A percentile compares a stretch with the other conserved stretches of the same genome.
phyloP scores from a whole-genome alignment of 2,888 invertebrate species.

The Mythimna vitellina region DNA sequence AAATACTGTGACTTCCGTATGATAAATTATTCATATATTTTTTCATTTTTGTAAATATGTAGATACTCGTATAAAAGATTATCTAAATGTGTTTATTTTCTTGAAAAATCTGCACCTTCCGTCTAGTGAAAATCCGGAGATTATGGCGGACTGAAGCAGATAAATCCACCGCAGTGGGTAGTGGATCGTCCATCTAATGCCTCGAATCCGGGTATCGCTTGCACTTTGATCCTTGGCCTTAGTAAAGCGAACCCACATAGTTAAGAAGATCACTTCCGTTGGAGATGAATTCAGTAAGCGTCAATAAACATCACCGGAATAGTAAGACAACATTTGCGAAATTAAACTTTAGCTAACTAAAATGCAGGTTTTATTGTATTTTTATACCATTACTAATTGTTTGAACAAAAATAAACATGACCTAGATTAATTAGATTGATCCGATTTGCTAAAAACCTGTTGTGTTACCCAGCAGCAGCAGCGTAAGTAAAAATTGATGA shows the following conservation, averaged over 20 bases:
- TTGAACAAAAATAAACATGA: slow-evolving; percentile 4
- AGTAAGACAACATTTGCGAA: slow-evolving; percentile 1
- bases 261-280: slow-evolving; percentile 7
- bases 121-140: slow-evolving; percentile 1
- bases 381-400: background rate
- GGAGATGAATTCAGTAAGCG: background rate
- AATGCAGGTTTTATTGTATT: background rate
- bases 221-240: slow-evolving; percentile 13
- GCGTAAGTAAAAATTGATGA: slow-evolving; percentile 27
- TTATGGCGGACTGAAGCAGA: slow-evolving; percentile 14
- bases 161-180: slow-evolving; percentile 23
- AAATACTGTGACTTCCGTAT: background rate
- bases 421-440: slow-evolving; percentile 27
- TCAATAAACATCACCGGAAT: slow-evolving; percentile 9
- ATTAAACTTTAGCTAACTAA: background rate
- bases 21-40: background rate
- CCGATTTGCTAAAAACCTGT: slow-evolving; percentile 14
- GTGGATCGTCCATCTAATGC: slow-evolving; percentile 17
- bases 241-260: slow-evolving; percentile 15
- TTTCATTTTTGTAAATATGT: no score
- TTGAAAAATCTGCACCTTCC: background rate
- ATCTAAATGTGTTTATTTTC: background rate
- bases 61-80: no score
- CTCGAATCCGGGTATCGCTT: slow-evolving; percentile 29
- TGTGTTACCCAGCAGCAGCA: background rate